A percentile compares a stretch with the other conserved stretches of the same genome.
phyloP scores from a whole-genome alignment of 2,113 vertebrate species.

The Forbesichthys papilliferus region DNA sequence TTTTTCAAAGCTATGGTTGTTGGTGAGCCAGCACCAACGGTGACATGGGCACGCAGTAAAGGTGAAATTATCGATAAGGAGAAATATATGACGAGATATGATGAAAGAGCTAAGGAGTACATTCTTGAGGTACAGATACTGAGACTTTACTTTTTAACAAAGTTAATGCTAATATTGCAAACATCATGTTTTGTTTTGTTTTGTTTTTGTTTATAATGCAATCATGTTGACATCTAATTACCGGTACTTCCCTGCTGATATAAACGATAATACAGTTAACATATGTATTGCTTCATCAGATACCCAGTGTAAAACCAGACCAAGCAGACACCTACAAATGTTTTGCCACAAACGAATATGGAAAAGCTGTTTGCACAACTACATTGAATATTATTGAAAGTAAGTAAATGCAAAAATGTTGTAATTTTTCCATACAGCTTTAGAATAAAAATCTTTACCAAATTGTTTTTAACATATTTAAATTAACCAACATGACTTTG shows the following conservation, averaged over 20 bases:
- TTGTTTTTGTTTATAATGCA: no score
- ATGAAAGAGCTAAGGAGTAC: slow-evolving; percentile 69
- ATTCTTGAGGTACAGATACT: slow-evolving; percentile 80
- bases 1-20: slow-evolving; percentile 81
- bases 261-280: no score
- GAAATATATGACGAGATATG: slow-evolving; percentile 77
- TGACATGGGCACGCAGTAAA: slow-evolving; percentile 78
- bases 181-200: no score
- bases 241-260: no score
- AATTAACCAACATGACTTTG: no score
- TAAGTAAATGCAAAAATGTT: slow-evolving; percentile 46
- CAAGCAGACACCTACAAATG: slow-evolving; percentile 85
- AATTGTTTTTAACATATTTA: no score
- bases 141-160: background rate
- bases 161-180: background rate
- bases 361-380: slow-evolving; percentile 77
- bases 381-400: slow-evolving; percentile 83
- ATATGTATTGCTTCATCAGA: slow-evolving; percentile 63
- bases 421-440: background rate
- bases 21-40: slow-evolving; percentile 80
- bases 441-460: background rate
- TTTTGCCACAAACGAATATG: slow-evolving; percentile 80
- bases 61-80: slow-evolving; percentile 68
- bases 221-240: no score
- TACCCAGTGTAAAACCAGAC: slow-evolving; percentile 67